phyloP scores from a whole-genome alignment of 2,113 vertebrate genomes.

The Triplophysa dalaica region DNA sequence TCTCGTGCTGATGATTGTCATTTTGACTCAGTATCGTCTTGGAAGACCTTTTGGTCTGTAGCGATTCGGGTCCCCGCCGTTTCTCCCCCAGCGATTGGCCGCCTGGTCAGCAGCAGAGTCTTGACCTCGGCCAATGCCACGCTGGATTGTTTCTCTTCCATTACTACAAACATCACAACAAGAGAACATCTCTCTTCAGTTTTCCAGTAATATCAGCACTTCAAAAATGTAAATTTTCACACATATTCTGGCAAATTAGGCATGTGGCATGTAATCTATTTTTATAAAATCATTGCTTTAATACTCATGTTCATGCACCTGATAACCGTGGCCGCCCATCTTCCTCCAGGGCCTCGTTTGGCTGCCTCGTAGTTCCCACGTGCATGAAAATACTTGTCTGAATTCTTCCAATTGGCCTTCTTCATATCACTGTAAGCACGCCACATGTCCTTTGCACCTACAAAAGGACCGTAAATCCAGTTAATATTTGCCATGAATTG shows the following conservation, averaged over 20 bases:
- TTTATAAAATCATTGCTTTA: too few relatives aligned
- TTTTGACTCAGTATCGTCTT: conserved; percentile 27
- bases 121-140: background rate
- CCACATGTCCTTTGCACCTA: conserved; percentile 56
- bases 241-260: too few relatives aligned
- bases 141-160: conserved; percentile 27
- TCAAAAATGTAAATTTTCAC: too few relatives aligned
- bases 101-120: conserved; percentile 43
- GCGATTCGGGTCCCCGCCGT: conserved; percentile 48
- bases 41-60: conserved; percentile 51
- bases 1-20: too few relatives aligned
- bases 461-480: background rate
- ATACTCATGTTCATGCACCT: conserved; percentile 43
- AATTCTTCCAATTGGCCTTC: conserved; percentile 43
- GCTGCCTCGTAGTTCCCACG: conserved; percentile 64
- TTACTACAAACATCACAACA: conserved; percentile 34
- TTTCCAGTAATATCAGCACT: too few relatives aligned
- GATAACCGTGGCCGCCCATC: conserved; percentile 54
- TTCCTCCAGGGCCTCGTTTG: conserved; percentile 57
- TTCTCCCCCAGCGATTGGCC: conserved; percentile 50
- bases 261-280: too few relatives aligned
- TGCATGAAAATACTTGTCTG: conserved; percentile 67
- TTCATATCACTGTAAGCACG: conserved; percentile 44
- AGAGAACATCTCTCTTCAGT: too few relatives aligned
- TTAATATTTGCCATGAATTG: background rate